Conservation (phyloP, 2,888 invertebrate species). For the Orchesella flavescens region DNA sequence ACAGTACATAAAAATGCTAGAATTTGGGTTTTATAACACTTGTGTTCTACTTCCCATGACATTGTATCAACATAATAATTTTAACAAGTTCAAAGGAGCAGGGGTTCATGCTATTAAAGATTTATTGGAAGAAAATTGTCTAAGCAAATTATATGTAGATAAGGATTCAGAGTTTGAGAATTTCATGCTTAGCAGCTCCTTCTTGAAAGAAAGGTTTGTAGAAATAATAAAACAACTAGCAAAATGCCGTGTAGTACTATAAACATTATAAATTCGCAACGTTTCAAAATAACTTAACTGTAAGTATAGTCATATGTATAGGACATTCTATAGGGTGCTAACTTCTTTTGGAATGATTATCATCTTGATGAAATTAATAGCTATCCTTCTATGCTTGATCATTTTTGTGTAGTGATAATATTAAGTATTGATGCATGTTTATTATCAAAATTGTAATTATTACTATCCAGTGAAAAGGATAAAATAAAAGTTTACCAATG, state of each 20-base stretch:
- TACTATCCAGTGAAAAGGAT: too few relatives aligned
- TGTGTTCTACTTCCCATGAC: constrained; percentile 38
- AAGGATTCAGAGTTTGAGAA: constrained; percentile 31
- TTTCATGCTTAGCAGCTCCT: constrained; percentile 7
- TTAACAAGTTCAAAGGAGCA: background rate
- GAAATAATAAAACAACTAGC: constrained; percentile 49
- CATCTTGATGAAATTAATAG: too few relatives aligned
- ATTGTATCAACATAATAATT: background rate
- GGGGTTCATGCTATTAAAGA: background rate
- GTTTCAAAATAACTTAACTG: too few relatives aligned
- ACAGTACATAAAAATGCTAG: constrained; percentile 57
- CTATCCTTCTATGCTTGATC: too few relatives aligned
- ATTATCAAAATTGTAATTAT: too few relatives aligned
- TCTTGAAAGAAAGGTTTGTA: constrained; percentile 23
- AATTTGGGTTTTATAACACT: constrained; percentile 51
- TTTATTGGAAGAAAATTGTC: background rate
- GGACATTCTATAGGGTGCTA: too few relatives aligned
- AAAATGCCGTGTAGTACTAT: constrained; percentile 25
- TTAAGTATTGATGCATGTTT: too few relatives aligned
- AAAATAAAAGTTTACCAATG: too few relatives aligned
- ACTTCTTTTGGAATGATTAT: too few relatives aligned
- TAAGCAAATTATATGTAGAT: constrained; percentile 12
- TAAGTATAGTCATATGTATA: too few relatives aligned
- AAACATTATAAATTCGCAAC: background rate
- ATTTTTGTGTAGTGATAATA: too few relatives aligned